phyloP scores from a whole-genome alignment of 2,113 vertebrate species.

The Nothobranchius kuhntae region DNA sequence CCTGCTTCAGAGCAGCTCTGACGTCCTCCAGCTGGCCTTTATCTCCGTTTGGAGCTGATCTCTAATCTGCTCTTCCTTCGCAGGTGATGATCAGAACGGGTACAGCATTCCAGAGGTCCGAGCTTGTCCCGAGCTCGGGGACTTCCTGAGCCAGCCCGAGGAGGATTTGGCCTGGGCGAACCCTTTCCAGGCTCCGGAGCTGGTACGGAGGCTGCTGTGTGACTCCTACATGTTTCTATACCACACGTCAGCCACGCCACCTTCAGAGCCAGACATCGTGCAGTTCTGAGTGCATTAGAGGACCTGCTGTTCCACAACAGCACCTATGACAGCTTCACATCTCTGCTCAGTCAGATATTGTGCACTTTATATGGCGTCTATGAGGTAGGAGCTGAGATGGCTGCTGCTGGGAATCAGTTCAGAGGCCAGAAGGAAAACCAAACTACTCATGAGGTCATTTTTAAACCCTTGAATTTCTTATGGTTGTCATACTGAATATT shows the following conservation, averaged over 20 bases:
- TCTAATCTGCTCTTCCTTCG: slow-evolving; percentile 41
- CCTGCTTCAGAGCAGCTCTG: slow-evolving; percentile 21
- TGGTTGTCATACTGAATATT: slow-evolving; percentile 22
- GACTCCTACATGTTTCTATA: slow-evolving; percentile 84
- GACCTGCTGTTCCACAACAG: slow-evolving; percentile 55
- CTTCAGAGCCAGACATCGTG: slow-evolving; percentile 34
- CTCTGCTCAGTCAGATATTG: slow-evolving; percentile 17
- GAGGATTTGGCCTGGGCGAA: slow-evolving; percentile 61
- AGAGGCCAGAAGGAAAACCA: not conserved
- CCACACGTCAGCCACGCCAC: slow-evolving; percentile 53
- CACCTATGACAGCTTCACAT: slow-evolving; percentile 42
- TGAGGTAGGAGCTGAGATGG: slow-evolving; percentile 30
- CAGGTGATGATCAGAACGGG: slow-evolving; percentile 76
- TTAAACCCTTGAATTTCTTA: slow-evolving; percentile 6
- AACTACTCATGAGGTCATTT: not conserved
- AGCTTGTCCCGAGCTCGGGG: slow-evolving; percentile 79
- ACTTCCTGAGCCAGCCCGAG: slow-evolving; percentile 77
- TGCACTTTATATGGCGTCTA: slow-evolving; percentile 35
- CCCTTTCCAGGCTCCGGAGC: slow-evolving; percentile 62
- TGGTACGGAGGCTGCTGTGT: slow-evolving; percentile 77
- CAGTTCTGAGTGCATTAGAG: slow-evolving; percentile 16
- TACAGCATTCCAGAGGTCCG: slow-evolving; percentile 79
- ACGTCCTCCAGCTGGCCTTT: slow-evolving; percentile 35
- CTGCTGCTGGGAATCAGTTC: slow-evolving; percentile 22
- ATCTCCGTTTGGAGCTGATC: slow-evolving; percentile 40